These are phyloP conservation scores for Hapalemur alaotrensis DNA, from an alignment of 2,797 vertebrate species.

Conservation along the genomic window DNA sequence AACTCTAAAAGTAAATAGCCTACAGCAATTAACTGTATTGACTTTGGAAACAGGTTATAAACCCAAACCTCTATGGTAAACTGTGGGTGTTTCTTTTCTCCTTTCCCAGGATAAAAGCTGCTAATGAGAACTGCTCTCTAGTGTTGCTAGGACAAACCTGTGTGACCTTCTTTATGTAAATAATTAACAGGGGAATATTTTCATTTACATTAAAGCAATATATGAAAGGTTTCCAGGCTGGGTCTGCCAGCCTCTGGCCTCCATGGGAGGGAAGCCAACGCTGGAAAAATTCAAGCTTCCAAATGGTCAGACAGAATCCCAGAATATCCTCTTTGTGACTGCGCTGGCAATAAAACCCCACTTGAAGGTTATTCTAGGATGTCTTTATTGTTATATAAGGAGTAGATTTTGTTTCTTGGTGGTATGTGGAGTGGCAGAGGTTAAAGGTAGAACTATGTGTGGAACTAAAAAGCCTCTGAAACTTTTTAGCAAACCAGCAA, in stretches of 20 bases:
- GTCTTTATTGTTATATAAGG: not conserved
- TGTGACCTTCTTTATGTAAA: conserved; percentile 36
- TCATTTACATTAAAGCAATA: not conserved
- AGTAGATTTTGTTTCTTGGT: not conserved
- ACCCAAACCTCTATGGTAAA: not conserved
- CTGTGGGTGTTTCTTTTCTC: not conserved
- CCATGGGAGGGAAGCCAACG: not conserved
- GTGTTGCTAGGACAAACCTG: not conserved
- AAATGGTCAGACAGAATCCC: not conserved
- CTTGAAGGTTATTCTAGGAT: not conserved
- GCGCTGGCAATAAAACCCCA: not conserved
- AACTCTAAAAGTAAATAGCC: conserved; percentile 38
- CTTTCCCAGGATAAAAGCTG: not conserved
- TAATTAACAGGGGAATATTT: conserved; percentile 40
- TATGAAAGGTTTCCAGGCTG: not conserved
- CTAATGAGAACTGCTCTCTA: not conserved
- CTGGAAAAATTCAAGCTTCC: not conserved
- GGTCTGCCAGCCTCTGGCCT: not conserved
- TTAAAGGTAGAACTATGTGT: not conserved
- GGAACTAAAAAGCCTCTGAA: not conserved
- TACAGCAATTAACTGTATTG: not conserved
- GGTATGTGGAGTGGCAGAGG: not conserved
- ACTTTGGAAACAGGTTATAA: conserved; percentile 47
- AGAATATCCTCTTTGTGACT: not conserved
- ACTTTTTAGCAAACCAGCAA: not conserved